A percentile compares a stretch with the other conserved stretches of the same genome.
These are phyloP conservation scores for Caenorhabditis macrosperma DNA, from an alignment of 2,888 invertebrate genomes.

Conservation along the genomic window DNA sequence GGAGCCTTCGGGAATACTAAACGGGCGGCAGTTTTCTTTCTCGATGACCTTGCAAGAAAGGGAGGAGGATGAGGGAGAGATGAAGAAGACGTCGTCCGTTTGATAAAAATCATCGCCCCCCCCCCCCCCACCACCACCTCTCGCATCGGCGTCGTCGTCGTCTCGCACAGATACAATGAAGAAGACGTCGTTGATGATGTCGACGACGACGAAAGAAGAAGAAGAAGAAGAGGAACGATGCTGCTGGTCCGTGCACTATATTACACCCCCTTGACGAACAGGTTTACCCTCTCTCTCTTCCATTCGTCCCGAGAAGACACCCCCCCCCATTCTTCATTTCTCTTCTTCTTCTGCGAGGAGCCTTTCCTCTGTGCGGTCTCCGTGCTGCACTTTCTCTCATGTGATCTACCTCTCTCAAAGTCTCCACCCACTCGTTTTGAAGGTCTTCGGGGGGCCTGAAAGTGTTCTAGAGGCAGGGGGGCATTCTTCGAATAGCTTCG, in stretches of 20 bases:
- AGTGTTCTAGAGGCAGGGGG: neutral
- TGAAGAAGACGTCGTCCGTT: constrained; percentile 33
- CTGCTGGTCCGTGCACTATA: constrained; percentile 19
- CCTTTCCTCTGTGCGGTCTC: neutral
- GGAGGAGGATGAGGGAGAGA: neutral
- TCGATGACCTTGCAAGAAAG: constrained; percentile 44
- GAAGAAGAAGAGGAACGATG: too few species aligned
- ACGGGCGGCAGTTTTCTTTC: constrained; percentile 36
- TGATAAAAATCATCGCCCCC: constrained; percentile 52
- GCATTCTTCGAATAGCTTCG: constrained; percentile 28
- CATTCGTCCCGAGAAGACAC: neutral
- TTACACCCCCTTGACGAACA: constrained; percentile 12
- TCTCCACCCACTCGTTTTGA: neutral
- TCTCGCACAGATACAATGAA: constrained; percentile 31
- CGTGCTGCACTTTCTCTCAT: too few species aligned
- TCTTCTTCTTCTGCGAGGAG: too few species aligned
- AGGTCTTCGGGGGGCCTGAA: neutral
- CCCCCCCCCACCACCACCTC: neutral
- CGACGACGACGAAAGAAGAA: too few species aligned
- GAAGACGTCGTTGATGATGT: constrained; percentile 20
- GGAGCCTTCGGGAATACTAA: constrained; percentile 50
- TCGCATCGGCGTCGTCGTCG: neutral
- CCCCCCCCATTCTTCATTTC: too few species aligned
- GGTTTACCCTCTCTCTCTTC: constrained; percentile 17
- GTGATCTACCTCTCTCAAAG: constrained; percentile 7